phyloP scores from a whole-genome alignment of 37 sponge, comb jelly and placozoan species.

The Aplysina aerophoba region DNA sequence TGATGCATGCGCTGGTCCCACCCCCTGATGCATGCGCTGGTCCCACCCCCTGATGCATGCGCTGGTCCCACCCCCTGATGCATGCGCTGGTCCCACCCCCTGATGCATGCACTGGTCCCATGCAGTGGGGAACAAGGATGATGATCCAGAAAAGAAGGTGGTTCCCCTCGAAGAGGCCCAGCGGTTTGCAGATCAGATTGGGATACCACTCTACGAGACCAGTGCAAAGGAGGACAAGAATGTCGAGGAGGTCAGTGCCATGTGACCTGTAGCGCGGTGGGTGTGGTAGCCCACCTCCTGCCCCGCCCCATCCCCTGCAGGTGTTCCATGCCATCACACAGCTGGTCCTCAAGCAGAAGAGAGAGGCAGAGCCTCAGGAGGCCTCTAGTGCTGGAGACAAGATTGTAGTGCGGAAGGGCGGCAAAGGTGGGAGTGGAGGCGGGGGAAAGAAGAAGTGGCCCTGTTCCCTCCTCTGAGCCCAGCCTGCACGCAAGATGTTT shows the following conservation, averaged over 20 bases:
- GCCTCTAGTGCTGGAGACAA: constrained; percentile 25
- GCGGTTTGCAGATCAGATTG: constrained; percentile 93
- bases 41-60: too few relatives aligned
- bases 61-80: too few relatives aligned
- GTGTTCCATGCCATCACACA: constrained; percentile 94
- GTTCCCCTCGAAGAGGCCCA: constrained; percentile 86
- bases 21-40: too few relatives aligned
- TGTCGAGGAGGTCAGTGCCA: constrained; percentile 89
- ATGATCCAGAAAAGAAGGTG: constrained; percentile 92
- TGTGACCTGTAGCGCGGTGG: not conserved
- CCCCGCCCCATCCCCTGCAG: constrained; percentile 40
- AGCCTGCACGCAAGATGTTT: too few relatives aligned
- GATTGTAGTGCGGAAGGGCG: constrained; percentile 47
- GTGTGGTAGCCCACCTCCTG: not conserved
- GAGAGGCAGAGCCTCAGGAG: constrained; percentile 60
- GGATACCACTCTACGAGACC: constrained; percentile 90
- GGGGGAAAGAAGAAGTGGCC: constrained; percentile 46
- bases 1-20: too few relatives aligned
- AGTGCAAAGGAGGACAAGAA: constrained; percentile 98
- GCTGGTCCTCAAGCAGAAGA: constrained; percentile 89
- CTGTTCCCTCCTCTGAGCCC: not conserved
- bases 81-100: too few relatives aligned
- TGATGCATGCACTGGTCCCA: too few relatives aligned
- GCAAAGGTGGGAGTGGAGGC: too few relatives aligned
- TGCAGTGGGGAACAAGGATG: constrained; percentile 97